Base-by-base conservation (phyloP, 2,797 vertebrate species). In the Acanthurus lineatus region DNA sequence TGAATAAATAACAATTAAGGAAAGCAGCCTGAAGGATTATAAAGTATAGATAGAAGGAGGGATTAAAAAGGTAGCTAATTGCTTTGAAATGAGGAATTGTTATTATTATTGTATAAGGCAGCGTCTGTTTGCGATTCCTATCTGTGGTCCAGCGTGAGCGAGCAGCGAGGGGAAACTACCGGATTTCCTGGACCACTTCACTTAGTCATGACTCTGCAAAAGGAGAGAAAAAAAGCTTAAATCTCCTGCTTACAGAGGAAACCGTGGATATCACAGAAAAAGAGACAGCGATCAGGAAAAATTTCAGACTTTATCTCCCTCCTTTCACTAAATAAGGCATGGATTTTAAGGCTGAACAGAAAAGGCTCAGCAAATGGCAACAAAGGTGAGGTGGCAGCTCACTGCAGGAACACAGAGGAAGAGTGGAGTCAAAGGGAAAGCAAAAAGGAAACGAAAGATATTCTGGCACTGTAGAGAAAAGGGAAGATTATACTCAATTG, bases 401-500 rank as follows among this genome's bases (percentile, higher is more conserved):
- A 3, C 48, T 22, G 78, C 77, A 35, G 53, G 15, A n/a, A 53
- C 81, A 20, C 81, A 67, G 68, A 69, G 52, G 4, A 32, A 32
- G 28, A 32, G 84, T 40, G 40, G 68, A 75, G 76, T 9, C 22
- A 52, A 63, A 82, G 82, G 82, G 68, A 81, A 76, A 82, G 80
- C 67, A 20, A 64, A 57, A 69, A 52, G 60, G 63, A 86, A 77
- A 69, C 47, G 58, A 81, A 79, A 72, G 67, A 70, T 70, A 74
- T 84, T 84, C 77, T 73, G 64, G 77, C 73, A 57, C 59, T 25
- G 62, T 74, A 35, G 32, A 69, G 49, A 69, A 86, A 88, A 4
- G 4, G 68, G 54, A 19, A 87, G 83, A 91, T 93, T 86, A 89
- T 87, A 81, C 71, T 48, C 79, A 69, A 86, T 76, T 88, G 83